Evolutionary conservation across 2,113 vertebrate species (phyloP).

Genomic region (Murina feae): DNA sequence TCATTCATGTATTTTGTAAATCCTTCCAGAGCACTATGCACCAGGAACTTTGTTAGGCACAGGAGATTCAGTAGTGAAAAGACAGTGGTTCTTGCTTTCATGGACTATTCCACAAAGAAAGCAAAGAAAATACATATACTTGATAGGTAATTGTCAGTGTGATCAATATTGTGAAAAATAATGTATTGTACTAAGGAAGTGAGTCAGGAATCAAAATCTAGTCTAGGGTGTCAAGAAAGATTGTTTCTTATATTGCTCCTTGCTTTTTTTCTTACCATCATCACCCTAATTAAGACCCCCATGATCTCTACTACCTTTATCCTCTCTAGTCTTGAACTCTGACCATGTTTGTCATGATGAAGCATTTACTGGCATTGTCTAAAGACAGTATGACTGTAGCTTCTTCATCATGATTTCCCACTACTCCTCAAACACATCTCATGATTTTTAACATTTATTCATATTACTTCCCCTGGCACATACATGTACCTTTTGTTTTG

Average conservation of each 20-base stretch:
- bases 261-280: neutral
- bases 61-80: neutral
- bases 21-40: neutral
- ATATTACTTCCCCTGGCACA: neutral
- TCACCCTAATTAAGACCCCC: neutral
- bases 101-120: neutral
- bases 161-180: neutral
- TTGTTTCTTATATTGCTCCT: neutral
- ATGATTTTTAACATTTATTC: conserved; percentile 7
- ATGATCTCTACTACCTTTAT: neutral
- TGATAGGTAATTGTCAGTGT: neutral
- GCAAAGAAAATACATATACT: neutral
- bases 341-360: neutral
- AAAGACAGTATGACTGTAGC: neutral
- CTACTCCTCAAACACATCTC: neutral
- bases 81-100: neutral
- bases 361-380: neutral
- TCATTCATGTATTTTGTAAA: neutral
- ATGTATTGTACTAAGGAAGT: neutral
- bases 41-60: neutral
- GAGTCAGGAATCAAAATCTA: neutral
- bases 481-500: neutral
- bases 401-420: neutral
- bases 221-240: neutral
- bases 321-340: neutral